Evolutionary conservation across 2,113 vertebrate species (phyloP).

Genomic region (Alethe diademata): DNA sequence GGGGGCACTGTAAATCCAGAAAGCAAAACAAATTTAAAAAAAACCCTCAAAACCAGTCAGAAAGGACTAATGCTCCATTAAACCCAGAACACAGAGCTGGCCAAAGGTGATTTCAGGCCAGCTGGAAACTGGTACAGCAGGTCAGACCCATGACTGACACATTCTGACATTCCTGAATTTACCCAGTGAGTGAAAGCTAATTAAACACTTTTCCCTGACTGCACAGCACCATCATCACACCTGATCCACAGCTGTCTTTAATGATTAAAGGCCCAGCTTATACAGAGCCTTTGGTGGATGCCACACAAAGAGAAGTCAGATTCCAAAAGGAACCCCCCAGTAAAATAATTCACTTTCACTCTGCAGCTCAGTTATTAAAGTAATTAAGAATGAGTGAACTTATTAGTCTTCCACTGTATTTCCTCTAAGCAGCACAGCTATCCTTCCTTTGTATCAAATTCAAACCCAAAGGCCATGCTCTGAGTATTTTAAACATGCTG

Average conservation of each 20-base stretch:
- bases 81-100: background rate
- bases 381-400: background rate
- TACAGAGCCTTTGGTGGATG: background rate
- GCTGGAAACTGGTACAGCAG: background rate
- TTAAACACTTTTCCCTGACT: background rate
- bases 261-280: background rate
- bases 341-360: background rate
- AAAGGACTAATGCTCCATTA: background rate
- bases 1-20: background rate
- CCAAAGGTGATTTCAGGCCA: background rate
- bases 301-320: background rate
- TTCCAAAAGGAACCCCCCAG: background rate
- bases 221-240: background rate
- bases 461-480: background rate
- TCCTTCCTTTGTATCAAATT: background rate
- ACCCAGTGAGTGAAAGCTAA: background rate
- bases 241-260: background rate
- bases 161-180: background rate
- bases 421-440: background rate
- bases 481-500: background rate
- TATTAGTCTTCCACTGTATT: background rate
- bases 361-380: background rate
- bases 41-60: accelerated
- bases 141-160: background rate
- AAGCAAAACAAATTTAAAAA: too few relatives aligned